A percentile compares a stretch with the other conserved stretches of the same genome.
Conservation (phyloP, 2,797 vertebrate species). For the Apogon talboti region DNA sequence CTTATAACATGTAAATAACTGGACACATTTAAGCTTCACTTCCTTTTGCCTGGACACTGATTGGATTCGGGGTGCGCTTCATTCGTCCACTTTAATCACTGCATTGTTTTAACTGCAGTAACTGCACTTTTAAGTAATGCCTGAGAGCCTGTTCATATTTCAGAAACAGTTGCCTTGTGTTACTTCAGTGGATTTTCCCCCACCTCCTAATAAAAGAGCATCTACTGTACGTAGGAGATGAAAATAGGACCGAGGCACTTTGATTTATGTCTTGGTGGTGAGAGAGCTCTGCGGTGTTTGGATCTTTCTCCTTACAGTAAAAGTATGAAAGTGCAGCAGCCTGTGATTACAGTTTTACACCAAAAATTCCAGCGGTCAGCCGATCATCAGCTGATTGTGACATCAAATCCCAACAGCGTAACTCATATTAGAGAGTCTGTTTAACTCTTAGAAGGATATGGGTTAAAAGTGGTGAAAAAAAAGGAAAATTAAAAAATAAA, state of each 20-base stretch:
- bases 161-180: conserved; percentile 31
- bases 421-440: conserved; percentile 1
- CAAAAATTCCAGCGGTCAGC: conserved; percentile 20
- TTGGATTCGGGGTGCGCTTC: too few relatives aligned
- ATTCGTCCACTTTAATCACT: not conserved
- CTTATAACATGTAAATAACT: too few relatives aligned
- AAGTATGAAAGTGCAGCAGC: conserved; percentile 43
- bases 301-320: conserved; percentile 27
- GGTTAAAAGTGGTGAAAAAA: too few relatives aligned
- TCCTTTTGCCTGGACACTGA: too few relatives aligned
- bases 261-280: conserved; percentile 60
- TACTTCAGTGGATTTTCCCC: conserved; percentile 7
- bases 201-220: conserved; percentile 38
- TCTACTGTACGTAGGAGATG: conserved; percentile 29
- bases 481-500: too few relatives aligned
- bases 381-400: conserved; percentile 28
- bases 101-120: not conserved
- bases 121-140: conserved; percentile 26
- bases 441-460: too few relatives aligned
- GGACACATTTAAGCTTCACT: too few relatives aligned
- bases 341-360: conserved; percentile 23
- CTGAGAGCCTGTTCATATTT: conserved; percentile 1
- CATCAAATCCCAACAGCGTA: conserved; percentile 34
- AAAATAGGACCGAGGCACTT: conserved; percentile 38
- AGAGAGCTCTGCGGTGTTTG: conserved; percentile 50